Percentiles rank a stretch among this genome's conserved stretches.
These are phyloP conservation scores for Philaethria dido DNA, from an alignment of 2,888 invertebrate species.

Conservation along the genomic window DNA sequence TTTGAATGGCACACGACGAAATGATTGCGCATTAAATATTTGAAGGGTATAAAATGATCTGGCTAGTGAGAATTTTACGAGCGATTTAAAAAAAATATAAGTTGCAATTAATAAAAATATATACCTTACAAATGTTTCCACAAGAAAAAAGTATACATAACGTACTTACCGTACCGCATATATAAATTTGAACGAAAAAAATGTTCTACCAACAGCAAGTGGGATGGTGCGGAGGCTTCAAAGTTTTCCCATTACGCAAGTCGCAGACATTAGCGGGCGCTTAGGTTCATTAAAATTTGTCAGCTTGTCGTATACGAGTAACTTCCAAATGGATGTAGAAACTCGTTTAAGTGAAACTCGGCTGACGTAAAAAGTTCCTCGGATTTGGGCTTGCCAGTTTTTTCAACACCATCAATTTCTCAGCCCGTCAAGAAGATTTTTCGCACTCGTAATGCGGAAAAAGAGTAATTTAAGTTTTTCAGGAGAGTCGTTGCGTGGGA, in stretches of 20 bases:
- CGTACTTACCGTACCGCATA: slow-evolving; percentile 19
- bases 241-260: slow-evolving; percentile 81
- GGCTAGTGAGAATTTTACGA: slow-evolving; percentile 40
- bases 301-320: slow-evolving; percentile 78
- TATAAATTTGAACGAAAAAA: slow-evolving; percentile 59
- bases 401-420: slow-evolving; percentile 81
- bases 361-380: slow-evolving; percentile 79
- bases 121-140: not conserved
- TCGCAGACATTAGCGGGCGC: slow-evolving; percentile 81
- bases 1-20: slow-evolving; percentile 74
- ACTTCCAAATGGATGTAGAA: slow-evolving; percentile 82
- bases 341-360: slow-evolving; percentile 82
- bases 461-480: slow-evolving; percentile 82
- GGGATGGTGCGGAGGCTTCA: slow-evolving; percentile 49
- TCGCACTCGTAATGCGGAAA: slow-evolving; percentile 82
- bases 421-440: slow-evolving; percentile 83
- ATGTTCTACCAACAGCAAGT: slow-evolving; percentile 34
- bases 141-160: too few species aligned
- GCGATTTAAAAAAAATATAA: slow-evolving; percentile 63
- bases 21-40: slow-evolving; percentile 77
- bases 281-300: slow-evolving; percentile 83
- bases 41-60: slow-evolving; percentile 46
- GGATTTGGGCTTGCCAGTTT: slow-evolving; percentile 71
- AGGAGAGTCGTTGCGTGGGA: slow-evolving; percentile 75
- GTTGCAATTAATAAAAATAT: slow-evolving; percentile 35